Evolutionary conservation across 2,797 vertebrate genomes (phyloP).

Genomic region (Tragelaphus oryx): DNA sequence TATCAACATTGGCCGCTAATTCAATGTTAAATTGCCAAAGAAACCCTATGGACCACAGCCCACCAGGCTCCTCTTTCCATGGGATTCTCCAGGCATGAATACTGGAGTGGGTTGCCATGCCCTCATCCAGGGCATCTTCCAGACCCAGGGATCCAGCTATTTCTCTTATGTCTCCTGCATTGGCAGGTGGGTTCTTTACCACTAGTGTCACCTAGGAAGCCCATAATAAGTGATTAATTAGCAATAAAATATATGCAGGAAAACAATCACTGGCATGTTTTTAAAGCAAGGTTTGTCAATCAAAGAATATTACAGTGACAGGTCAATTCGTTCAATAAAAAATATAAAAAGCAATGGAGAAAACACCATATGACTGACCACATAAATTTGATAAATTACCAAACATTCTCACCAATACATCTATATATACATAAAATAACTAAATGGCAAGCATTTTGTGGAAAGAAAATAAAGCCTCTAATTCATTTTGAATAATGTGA

Average conservation of each 20-base stretch:
- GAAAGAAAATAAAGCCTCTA: not conserved
- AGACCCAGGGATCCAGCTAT: not conserved
- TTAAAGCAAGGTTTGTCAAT: not conserved
- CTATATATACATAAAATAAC: not conserved
- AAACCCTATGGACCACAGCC: not conserved
- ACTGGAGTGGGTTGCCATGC: not conserved
- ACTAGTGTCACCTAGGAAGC: fast-evolving
- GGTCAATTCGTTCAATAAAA: not conserved
- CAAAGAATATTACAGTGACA: not conserved
- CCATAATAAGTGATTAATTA: not conserved
- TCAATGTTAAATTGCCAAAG: too few relatives aligned
- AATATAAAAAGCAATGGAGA: not conserved
- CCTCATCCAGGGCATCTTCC: not conserved
- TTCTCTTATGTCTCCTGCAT: not conserved
- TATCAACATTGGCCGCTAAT: too few relatives aligned
- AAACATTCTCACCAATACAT: not conserved
- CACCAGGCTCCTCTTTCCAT: not conserved
- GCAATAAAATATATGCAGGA: not conserved
- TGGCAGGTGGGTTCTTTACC: not conserved
- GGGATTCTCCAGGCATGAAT: not conserved
- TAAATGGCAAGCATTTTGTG: not conserved
- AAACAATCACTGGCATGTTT: not conserved
- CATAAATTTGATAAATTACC: not conserved
- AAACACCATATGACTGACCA: not conserved
- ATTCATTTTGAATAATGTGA: not conserved